Evolutionary conservation across 23 tunicate genomes (phyloP).

Genomic region (Corella eumyota): DNA sequence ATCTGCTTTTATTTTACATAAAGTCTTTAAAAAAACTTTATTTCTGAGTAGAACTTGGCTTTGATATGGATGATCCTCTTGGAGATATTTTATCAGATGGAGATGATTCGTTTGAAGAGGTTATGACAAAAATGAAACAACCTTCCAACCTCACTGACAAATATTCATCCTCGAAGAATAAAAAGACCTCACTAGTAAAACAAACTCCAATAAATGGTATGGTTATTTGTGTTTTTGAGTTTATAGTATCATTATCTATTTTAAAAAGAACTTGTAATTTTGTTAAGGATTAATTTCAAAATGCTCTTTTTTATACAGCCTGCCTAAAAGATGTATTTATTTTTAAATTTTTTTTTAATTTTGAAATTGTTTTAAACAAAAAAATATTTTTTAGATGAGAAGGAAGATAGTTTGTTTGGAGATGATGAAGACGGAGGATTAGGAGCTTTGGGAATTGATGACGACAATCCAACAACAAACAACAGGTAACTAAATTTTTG

Average conservation of each 20-base stretch:
- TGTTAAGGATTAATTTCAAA: too few species aligned
- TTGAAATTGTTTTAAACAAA: background rate
- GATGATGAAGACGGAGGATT: constrained; percentile 40
- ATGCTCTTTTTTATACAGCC: too few species aligned
- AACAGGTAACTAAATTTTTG: background rate
- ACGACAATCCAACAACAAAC: constrained; percentile 10
- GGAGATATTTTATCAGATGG: constrained; percentile 39
- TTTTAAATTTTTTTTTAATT: too few species aligned
- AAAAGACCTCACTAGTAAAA: too few species aligned
- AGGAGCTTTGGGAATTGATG: constrained; percentile 19
- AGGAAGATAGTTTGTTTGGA: constrained; percentile 27
- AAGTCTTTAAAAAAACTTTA: background rate
- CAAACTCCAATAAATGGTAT: too few species aligned
- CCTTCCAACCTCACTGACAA: too few species aligned
- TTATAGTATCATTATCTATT: too few species aligned
- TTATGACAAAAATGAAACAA: background rate
- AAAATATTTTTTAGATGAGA: background rate
- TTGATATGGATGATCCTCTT: constrained; percentile 46
- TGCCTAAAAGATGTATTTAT: too few species aligned
- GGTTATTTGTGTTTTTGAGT: too few species aligned
- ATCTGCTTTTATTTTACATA: background rate
- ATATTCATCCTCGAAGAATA: too few species aligned
- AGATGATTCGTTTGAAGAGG: constrained; percentile 8
- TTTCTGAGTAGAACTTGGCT: constrained; percentile 4
- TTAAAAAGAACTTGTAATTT: too few species aligned